Evolutionary conservation across 2,113 vertebrate genomes (phyloP), one percentile per base, ranked within the genome.

Genomic region (Nettapus auritus): DNA sequence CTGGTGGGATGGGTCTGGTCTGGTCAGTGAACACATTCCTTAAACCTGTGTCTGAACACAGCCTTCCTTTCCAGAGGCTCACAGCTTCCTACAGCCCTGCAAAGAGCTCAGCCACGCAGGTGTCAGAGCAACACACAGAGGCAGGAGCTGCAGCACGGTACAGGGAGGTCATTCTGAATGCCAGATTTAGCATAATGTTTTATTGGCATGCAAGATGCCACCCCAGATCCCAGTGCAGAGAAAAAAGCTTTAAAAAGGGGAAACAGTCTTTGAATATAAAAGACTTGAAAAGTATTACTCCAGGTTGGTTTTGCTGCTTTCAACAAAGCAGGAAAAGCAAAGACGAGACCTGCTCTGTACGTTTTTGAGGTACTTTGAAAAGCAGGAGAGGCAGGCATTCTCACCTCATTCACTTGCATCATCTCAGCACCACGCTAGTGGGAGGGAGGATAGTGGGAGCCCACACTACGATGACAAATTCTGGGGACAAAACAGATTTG

Each of bases 401-500:
- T 31, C 1, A 13, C 52, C 34, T 84, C 42, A 34, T 2, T 31
- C 33, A 57, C 53, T 46, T 25, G 23, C 20, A 44, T 17, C 0
- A 0, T 26, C 57, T 76, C 57, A 67, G 64, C 16, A 50, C n/a
- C 63, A 29, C 0, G 3, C 23, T 31, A 88, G 36, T 0, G 0
- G 20, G 55, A 36, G 81, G 1, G 1, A 4, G 11, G 50, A n/a
- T 4, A 25, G 46, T 25, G 20, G n/a, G 13, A 89, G 28, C 21
- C 33, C 55, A 74, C 2, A 2, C 52, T 17, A 7, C 0, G 1
- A 26, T 36, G 31, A 62, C 67, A 88, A 80, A 86, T 52, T 25
- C 23, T 1, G 16, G 46, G 36, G 56, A 82, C 29, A 86, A 83
- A 67, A 15, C 8, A 69, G 38, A 62, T 21, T 3, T 1, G 0